A percentile compares a stretch with the other conserved stretches of the same genome.
Conservation (phyloP, 2,888 invertebrate species). For the Andrena trimmerana region DNA sequence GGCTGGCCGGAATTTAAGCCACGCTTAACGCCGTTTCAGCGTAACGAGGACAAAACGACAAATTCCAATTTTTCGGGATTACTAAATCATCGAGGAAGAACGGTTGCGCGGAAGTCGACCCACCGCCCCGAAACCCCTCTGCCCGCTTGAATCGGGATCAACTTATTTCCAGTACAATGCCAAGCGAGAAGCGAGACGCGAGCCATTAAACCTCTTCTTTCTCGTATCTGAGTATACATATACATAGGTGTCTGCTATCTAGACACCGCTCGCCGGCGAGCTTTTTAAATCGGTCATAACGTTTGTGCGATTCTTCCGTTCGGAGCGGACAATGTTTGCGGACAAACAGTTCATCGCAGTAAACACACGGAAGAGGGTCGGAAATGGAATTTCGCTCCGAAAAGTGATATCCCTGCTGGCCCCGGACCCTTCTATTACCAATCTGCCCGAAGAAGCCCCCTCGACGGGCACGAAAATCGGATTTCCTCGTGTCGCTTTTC, state of each 20-base stretch:
- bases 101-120: slow-evolving; percentile 5
- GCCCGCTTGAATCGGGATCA: slow-evolving; percentile 33
- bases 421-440: slow-evolving; percentile 50
- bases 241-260: no score
- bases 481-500: slow-evolving; percentile 40
- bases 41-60: slow-evolving; percentile 56
- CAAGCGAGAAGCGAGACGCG: background rate
- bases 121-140: background rate
- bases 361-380: slow-evolving; percentile 57
- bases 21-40: slow-evolving; percentile 38
- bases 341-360: slow-evolving; percentile 56
- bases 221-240: background rate
- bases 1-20: slow-evolving; percentile 39
- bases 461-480: slow-evolving; percentile 42
- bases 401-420: slow-evolving; percentile 43
- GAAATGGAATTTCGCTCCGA: slow-evolving; percentile 59
- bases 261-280: slow-evolving; percentile 17
- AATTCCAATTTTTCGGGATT: slow-evolving; percentile 45
- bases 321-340: slow-evolving; percentile 59
- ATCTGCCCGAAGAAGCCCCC: slow-evolving; percentile 42
- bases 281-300: slow-evolving; percentile 58
- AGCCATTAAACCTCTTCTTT: slow-evolving; percentile 6
- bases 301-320: slow-evolving; percentile 50
- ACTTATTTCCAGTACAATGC: slow-evolving; percentile 43
- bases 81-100: slow-evolving; percentile 39